Evolutionary conservation across 2,888 invertebrate species (phyloP), one percentile per base, ranked within the genome.

Genomic region (Steinernema hermaphroditum): DNA sequence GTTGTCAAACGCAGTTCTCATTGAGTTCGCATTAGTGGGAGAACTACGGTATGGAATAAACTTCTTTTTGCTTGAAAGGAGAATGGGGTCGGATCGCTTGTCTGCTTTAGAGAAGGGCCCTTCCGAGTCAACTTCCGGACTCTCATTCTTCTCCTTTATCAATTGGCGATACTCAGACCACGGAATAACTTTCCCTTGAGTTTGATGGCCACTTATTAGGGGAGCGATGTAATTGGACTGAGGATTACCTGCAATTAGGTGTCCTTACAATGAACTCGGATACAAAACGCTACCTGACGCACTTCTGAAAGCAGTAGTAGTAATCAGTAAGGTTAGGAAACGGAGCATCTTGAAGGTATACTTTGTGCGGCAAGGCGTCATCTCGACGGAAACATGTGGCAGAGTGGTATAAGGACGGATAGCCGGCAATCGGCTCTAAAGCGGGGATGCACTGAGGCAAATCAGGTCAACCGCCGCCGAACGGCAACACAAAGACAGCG

Each of bases 81-180:
- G 37, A 37, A 37, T 8, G 12, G 4, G 12, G 4, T 32, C 29
- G 2, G 29, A 27, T 62, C 34, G 29, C 32, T n/a, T n/a, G n/a
- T n/a, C n/a, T n/a, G n/a, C n/a, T n/a, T n/a, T n/a, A n/a, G n/a
- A n/a, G n/a, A n/a, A n/a, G n/a, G n/a, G n/a, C n/a, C n/a, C n/a
- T n/a, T n/a, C n/a, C n/a, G n/a, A n/a, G n/a, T n/a, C n/a, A n/a
- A n/a, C n/a, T n/a, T n/a, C n/a, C n/a, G n/a, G n/a, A n/a, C n/a
- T n/a, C n/a, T 19, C n/a, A 6, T 16, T 27, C 19, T 62, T 72
- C 44, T 8, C 74, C 69, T 44, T 76, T 24, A 80, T 34, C 54
- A 80, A 54, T 50, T 71, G 71, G 50, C 78, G 78, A 49, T 81
- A 81, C 54, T 80, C 79, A 2, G 81, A 80, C 81, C 81, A 81